Evolutionary conservation across 2,113 vertebrate genomes (phyloP).

Genomic region (Cynopterus brachyotis): DNA sequence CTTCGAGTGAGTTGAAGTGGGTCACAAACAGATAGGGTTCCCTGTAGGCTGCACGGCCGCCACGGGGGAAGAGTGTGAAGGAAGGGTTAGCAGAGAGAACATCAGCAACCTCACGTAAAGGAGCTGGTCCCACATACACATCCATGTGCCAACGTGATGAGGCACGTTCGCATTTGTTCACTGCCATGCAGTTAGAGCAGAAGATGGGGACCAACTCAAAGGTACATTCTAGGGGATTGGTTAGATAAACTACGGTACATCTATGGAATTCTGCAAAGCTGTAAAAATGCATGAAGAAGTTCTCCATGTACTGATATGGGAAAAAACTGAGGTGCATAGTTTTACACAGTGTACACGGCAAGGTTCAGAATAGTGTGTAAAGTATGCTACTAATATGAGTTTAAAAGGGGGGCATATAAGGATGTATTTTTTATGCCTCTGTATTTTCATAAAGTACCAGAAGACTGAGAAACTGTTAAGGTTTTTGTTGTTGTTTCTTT

Average conservation of each 20-base stretch:
- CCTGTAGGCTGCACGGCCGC: slow-evolving; percentile 91
- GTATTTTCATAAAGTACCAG: background rate
- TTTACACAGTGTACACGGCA: background rate
- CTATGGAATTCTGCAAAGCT: background rate
- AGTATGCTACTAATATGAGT: background rate
- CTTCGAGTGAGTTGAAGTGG: slow-evolving; percentile 98
- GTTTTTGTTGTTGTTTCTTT: background rate
- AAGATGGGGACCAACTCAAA: background rate
- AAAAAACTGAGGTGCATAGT: background rate
- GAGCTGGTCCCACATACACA: background rate
- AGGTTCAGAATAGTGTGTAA: background rate
- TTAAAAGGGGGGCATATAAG: background rate
- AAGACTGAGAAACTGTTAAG: background rate
- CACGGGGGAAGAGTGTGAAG: slow-evolving; percentile 25
- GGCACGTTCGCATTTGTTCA: rapidly evolving
- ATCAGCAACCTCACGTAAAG: background rate
- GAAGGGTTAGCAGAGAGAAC: background rate
- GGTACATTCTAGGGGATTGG: rapidly evolving
- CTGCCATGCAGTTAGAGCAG: background rate
- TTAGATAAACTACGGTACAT: rapidly evolving
- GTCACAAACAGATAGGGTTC: slow-evolving; percentile 99
- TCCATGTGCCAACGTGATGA: background rate
- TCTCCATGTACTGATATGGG: background rate
- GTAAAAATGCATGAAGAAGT: background rate
- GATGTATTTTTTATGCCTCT: background rate